Percentiles rank a stretch among this genome's conserved stretches.
phyloP scores from a whole-genome alignment of 2,113 vertebrate genomes.

The Turdus rufiventris region DNA sequence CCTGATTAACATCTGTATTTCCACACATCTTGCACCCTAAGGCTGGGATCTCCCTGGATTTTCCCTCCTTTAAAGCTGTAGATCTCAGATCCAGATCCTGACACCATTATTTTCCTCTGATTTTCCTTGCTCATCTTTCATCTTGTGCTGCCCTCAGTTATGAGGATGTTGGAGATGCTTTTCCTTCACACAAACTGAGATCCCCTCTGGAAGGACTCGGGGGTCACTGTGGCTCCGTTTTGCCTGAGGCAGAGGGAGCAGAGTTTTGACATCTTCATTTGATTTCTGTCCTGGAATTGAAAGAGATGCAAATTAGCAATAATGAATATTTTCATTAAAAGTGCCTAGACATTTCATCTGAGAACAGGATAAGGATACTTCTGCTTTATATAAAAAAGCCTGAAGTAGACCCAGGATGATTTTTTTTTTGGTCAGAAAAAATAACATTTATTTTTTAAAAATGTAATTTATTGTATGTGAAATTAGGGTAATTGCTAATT shows the following conservation, averaged over 20 bases:
- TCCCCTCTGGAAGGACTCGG: not conserved
- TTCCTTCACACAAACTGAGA: not conserved
- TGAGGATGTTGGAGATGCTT: not conserved
- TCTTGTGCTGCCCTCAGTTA: accelerated
- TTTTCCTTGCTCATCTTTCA: not conserved
- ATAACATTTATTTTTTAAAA: not conserved
- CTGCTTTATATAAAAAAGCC: not conserved
- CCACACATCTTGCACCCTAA: not conserved
- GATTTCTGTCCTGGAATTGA: not conserved
- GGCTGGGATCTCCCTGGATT: not conserved
- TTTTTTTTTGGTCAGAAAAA: not conserved
- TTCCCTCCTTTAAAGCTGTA: not conserved
- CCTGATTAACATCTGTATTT: not conserved
- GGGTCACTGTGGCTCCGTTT: not conserved
- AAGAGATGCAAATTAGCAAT: slow-evolving; percentile 44
- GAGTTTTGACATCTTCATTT: slow-evolving; percentile 33
- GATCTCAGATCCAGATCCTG: not conserved
- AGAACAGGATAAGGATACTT: not conserved
- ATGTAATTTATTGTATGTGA: not conserved
- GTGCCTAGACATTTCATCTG: not conserved
- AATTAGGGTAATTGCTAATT: slow-evolving; percentile 39
- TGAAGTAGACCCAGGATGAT: not conserved
- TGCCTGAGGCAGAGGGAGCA: not conserved
- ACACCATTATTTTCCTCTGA: not conserved
- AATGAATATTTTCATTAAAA: slow-evolving; percentile 52